These are phyloP conservation scores for Anarhynchus alexandrinus DNA, from an alignment of 2,113 vertebrate species.

Conservation along the genomic window DNA sequence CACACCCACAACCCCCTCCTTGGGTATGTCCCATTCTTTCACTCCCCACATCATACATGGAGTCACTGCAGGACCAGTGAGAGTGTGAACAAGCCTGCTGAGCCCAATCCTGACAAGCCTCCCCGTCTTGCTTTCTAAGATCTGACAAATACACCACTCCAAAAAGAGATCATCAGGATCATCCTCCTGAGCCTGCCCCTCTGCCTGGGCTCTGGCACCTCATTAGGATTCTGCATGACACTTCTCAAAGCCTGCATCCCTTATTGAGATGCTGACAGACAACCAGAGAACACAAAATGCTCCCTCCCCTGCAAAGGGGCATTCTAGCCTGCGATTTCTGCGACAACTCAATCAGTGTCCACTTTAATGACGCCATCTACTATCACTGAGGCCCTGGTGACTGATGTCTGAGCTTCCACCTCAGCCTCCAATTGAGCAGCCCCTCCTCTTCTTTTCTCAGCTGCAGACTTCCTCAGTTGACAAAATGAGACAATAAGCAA, in stretches of 20 bases:
- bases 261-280: conserved; percentile 42
- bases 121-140: not conserved
- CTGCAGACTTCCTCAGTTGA: not conserved
- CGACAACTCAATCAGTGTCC: not conserved
- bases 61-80: not conserved
- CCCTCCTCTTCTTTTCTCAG: not conserved
- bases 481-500: conserved; percentile 10
- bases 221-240: conserved; percentile 27
- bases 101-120: not conserved
- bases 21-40: not conserved
- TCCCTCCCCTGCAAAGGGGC: not conserved
- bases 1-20: not conserved
- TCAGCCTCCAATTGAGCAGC: not conserved
- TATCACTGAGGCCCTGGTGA: not conserved
- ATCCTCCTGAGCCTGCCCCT: not conserved
- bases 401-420: not conserved
- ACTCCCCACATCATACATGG: not conserved
- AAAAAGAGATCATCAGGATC: not conserved
- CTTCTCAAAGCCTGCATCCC: conserved; percentile 1
- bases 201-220: not conserved
- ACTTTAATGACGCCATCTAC: not conserved
- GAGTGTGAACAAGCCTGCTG: not conserved
- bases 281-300: not conserved
- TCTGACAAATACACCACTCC: not conserved
- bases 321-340: not conserved